Base-by-base conservation (phyloP, 2,888 invertebrate species). In the Syrphus vitripennis region DNA sequence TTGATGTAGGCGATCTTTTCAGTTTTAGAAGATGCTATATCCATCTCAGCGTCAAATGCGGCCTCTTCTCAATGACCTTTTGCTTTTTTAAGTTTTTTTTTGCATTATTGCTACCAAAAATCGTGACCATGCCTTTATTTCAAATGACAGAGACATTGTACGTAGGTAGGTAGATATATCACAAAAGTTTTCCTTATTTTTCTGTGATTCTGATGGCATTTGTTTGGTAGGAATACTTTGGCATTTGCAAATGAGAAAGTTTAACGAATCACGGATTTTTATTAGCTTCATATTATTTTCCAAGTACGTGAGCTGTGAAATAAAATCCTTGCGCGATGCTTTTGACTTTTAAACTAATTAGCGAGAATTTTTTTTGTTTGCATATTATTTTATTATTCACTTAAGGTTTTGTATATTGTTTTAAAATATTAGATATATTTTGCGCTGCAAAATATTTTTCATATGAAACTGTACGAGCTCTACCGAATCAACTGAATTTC, bases 51-150 rank as follows among this genome's bases (percentile, higher is more conserved):
- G 24, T 31, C 50, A n/a, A 31, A 59, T 21, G 42, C 48, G 26
- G 40, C 57, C 50, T 57, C 67, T 42, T 61, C 42, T 31, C 29
- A 63, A 50, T 82, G 82, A 82, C 76, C 82, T 82, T 82, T 76
- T 71, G 40, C 9, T 29, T 61, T 55, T 63, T 71, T 55, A 31
- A 74, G 61, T 63, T 71, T n/a, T n/a, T n/a, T n/a, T n/a, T 42
- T 50, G 16, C n/a, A 57, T n/a, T n/a, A n/a, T 45, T 50, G 65
- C 59, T 26, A 67, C 65, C 29, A 61, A 72, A 61, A 83, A 67
- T 83, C 83, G 83, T 83, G 83, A 83, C 83, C 69, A 53, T 72
- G 65, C 63, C 81, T 82, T 82, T 55, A 83, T 83, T 72, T 69
- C 48, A 78, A 59, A 77, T 63, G 59, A 80, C 50, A 77, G 45